These are phyloP conservation scores for Aphyosemion australe DNA, from an alignment of 2,113 vertebrate species.

Conservation along the genomic window DNA sequence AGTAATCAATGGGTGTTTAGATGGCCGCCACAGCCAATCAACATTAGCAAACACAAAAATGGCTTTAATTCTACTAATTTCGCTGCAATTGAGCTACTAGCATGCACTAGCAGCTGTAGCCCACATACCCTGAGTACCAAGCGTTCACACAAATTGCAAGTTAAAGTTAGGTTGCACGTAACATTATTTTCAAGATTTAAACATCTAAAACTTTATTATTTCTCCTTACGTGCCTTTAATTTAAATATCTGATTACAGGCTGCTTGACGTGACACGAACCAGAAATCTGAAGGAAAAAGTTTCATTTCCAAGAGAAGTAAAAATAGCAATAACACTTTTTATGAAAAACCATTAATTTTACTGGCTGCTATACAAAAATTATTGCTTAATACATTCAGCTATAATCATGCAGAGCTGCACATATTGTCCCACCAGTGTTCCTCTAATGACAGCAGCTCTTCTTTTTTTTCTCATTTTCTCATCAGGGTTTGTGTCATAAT, in stretches of 20 bases:
- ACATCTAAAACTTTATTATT: too few species aligned
- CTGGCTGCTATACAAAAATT: neutral
- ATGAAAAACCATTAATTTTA: neutral
- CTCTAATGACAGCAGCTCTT: neutral
- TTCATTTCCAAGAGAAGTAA: neutral
- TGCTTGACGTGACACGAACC: neutral
- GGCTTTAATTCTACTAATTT: too few species aligned
- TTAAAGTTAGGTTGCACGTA: too few species aligned
- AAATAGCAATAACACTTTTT: neutral
- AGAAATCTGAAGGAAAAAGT: neutral
- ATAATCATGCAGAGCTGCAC: neutral
- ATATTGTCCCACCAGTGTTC: neutral
- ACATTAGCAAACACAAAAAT: too few species aligned
- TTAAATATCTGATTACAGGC: neutral
- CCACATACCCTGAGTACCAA: too few species aligned
- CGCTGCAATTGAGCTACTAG: too few species aligned
- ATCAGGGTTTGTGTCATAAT: neutral
- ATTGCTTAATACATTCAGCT: neutral
- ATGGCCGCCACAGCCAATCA: too few species aligned
- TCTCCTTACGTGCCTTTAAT: too few species aligned
- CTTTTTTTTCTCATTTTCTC: conserved; percentile 5
- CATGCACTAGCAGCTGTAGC: too few species aligned
- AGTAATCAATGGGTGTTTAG: too few species aligned
- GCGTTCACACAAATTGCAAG: too few species aligned
- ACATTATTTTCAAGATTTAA: too few species aligned